Conservation (phyloP, 2,797 vertebrate genomes). For the Harpagifer antarcticus region DNA sequence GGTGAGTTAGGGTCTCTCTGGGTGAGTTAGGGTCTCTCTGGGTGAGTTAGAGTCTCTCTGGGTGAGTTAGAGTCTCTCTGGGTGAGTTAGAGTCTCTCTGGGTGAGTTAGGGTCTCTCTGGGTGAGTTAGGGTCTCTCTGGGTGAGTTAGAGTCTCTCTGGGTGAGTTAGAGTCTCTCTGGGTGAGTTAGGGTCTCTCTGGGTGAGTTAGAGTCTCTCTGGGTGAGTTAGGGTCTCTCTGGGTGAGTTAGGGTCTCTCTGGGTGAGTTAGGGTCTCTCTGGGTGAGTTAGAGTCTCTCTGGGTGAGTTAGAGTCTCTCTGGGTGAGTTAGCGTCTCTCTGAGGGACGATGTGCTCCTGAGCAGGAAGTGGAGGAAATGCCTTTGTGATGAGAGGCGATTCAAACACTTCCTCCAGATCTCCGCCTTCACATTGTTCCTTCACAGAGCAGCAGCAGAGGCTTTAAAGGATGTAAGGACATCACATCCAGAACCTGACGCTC, state of each 20-base stretch:
- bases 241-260: neutral
- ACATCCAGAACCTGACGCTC: too few species aligned
- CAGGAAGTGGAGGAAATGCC: conserved; percentile 86
- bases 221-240: too few species aligned
- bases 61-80: too few species aligned
- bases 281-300: neutral
- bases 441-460: conserved; percentile 14
- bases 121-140: neutral
- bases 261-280: too few species aligned
- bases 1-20: neutral
- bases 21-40: too few species aligned
- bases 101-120: too few species aligned
- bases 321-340: neutral
- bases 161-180: neutral
- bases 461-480: too few species aligned
- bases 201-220: neutral
- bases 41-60: neutral
- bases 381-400: conserved; percentile 74
- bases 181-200: too few species aligned
- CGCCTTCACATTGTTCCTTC: conserved; percentile 48
- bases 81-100: neutral
- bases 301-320: neutral
- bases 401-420: conserved; percentile 48
- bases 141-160: too few species aligned
- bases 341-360: conserved; percentile 54